phyloP scores from a whole-genome alignment of 2,888 invertebrate genomes.

The Pollenia griseotomentosa region DNA sequence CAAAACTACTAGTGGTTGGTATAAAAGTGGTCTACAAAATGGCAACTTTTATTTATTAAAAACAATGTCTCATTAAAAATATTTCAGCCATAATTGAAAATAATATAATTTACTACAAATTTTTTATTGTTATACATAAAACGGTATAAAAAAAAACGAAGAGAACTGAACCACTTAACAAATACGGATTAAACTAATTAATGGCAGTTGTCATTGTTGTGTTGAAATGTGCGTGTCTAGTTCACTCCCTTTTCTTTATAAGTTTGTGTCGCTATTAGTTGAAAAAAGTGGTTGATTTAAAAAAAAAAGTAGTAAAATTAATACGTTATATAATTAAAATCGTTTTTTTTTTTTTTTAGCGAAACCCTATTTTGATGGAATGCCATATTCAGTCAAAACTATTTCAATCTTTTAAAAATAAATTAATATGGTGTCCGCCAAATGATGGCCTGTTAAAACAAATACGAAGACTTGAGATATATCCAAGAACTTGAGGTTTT shows the following conservation, averaged over 20 bases:
- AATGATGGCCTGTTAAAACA: too few relatives aligned
- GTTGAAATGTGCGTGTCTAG: conserved; percentile 53
- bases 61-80: conserved; percentile 21
- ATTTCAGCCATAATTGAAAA: conserved; percentile 41
- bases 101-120: too few relatives aligned
- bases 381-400: too few relatives aligned
- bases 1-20: too few relatives aligned
- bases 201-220: conserved; percentile 40
- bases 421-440: too few relatives aligned
- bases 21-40: conserved; percentile 5
- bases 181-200: conserved; percentile 1
- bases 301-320: neutral
- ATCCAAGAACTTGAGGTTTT: too few relatives aligned
- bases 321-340: neutral
- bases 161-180: neutral
- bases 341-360: neutral
- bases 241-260: conserved; percentile 51
- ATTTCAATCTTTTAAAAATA: too few relatives aligned
- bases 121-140: neutral
- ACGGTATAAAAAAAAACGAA: neutral
- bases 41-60: conserved; percentile 8
- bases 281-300: conserved; percentile 49
- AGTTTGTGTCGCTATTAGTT: conserved; percentile 28
- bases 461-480: too few relatives aligned
- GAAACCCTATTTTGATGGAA: too few relatives aligned